Conservation (phyloP, 1,140 invertebrate species). For the Sycobia sp. region DNA sequence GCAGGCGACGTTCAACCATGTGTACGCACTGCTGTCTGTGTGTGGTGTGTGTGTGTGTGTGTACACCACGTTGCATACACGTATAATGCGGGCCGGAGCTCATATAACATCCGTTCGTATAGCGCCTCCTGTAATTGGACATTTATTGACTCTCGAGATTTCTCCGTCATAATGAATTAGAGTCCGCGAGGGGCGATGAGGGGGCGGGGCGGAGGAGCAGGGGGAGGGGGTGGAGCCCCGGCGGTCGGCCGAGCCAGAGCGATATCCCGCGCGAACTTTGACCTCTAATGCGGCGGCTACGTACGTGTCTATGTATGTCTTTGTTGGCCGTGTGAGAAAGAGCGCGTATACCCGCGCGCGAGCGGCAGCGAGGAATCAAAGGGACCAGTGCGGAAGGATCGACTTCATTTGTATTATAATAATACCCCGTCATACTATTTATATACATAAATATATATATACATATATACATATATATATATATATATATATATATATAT, state of each 20-base stretch:
- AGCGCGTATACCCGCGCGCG: neutral
- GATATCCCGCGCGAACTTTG: slow-evolving; percentile 5
- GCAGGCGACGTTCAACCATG: no score
- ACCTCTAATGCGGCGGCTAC: neutral
- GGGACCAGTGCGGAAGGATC: neutral
- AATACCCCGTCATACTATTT: slow-evolving; percentile 7
- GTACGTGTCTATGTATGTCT: neutral
- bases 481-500: no score
- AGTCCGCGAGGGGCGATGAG: neutral
- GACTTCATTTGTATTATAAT: slow-evolving; percentile 13
- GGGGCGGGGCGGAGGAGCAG: no score
- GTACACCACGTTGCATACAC: no score
- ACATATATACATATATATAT: no score
- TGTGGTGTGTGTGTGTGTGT: no score
- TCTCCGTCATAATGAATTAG: slow-evolving; percentile 8
- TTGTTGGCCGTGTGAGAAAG: neutral
- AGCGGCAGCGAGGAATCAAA: slow-evolving; percentile 3
- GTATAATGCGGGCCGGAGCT: no score
- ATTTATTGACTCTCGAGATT: slow-evolving; percentile 22
- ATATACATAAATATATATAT: no score
- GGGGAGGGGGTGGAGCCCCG: no score
- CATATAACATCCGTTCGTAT: no score
- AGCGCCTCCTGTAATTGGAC: slow-evolving; percentile 15
- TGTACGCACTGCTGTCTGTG: no score
- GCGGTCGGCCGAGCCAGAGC: no score